Base-by-base conservation (phyloP, 1,140 invertebrate genomes). In the Chelonus insularis region DNA sequence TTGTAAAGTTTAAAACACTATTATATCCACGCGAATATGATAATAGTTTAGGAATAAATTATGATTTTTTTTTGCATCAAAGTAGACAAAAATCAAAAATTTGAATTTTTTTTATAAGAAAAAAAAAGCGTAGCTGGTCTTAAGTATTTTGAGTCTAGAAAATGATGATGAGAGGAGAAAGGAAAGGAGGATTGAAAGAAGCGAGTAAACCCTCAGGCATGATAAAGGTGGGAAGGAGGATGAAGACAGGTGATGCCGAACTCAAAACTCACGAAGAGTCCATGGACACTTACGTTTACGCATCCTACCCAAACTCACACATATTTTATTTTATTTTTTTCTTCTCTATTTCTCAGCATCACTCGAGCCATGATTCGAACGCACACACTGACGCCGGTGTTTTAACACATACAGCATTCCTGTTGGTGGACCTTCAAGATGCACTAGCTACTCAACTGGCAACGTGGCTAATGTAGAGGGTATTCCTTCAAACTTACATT, bases 371-470 rank as follows among this genome's bases (percentile, higher is more conserved):
- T 32, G 45, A 47, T 50, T 58, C 50, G 57, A 58, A 58, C 45
- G 12, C 41, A 9, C 50, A 64, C 54, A 61, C 66, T 66, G 56
- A 61, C 70, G 72, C 66, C 69, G 67, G 75, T 69, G 78, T 80
- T 81, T 80, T 78, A 80, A 79, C 78, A 73, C 75, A n/a, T n/a
- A 77, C 75, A 68, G 76, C 77, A 80, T 80, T 79, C 77, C 73
- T 79, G 68, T 74, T 74, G 72, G 72, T 68, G 72, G 57, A 48
- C 57, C 71, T 70, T 65, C 68, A 58, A 68, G 71, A 71, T 74
- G 68, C n/a, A 60, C n/a, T n/a, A n/a, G n/a, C n/a, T n/a, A n/a
- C 72, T 79, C 72, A 75, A 72, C 76, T 78, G 75, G 78, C 76
- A 77, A 78, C 76, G 73, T 78, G 71, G 75, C 76, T 58, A 21